Evolutionary conservation across 2,113 vertebrate species (phyloP).

Genomic region (Indicator indicator): DNA sequence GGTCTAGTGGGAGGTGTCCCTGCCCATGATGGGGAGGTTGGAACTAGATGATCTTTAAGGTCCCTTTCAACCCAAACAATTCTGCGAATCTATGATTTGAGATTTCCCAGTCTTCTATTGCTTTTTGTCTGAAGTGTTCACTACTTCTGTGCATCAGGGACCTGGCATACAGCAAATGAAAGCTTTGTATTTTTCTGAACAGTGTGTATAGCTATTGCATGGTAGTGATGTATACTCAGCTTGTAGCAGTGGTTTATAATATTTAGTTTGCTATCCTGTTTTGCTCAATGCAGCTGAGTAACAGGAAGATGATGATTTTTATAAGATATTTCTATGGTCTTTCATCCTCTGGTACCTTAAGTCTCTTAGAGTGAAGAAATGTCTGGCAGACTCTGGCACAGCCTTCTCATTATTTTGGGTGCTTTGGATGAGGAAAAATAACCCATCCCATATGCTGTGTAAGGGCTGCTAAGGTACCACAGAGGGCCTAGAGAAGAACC

Average conservation of each 20-base stretch:
- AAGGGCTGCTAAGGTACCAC: not conserved
- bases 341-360: not conserved
- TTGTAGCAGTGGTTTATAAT: not conserved
- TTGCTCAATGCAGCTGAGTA: not conserved
- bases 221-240: not conserved
- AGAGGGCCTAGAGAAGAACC: not conserved
- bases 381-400: not conserved
- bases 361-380: not conserved
- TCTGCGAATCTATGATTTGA: not conserved
- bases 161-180: not conserved
- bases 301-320: not conserved
- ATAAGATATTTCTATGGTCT: not conserved
- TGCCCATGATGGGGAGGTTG: too few relatives aligned
- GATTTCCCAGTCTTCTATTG: not conserved
- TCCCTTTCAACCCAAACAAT: too few relatives aligned
- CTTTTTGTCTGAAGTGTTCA: not conserved
- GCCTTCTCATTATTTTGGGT: not conserved
- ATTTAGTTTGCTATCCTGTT: not conserved
- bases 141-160: not conserved
- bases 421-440: not conserved
- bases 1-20: too few relatives aligned
- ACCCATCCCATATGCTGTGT: not conserved
- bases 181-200: not conserved
- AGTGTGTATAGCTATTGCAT: not conserved
- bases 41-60: too few relatives aligned